phyloP scores from a whole-genome alignment of 2,888 invertebrate species.

The Pandemis cinnamomeana region DNA sequence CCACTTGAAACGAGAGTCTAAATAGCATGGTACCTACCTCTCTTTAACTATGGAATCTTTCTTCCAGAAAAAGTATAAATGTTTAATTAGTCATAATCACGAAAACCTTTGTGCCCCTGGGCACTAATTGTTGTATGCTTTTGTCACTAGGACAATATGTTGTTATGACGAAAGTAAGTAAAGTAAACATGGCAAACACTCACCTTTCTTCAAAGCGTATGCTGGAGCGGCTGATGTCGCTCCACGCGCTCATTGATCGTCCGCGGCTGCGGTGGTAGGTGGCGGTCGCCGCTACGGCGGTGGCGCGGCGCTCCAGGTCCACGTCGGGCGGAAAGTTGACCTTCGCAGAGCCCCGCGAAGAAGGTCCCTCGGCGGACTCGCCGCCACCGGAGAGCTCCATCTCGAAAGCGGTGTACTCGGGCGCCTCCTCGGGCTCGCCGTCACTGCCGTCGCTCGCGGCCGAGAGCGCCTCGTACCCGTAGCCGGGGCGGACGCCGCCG shows the following conservation, averaged over 20 bases:
- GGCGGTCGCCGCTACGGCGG: slow-evolving; percentile 53
- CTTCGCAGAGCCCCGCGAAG: slow-evolving; percentile 83
- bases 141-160: not conserved
- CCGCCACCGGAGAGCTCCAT: slow-evolving; percentile 77
- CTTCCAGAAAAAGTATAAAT: not conserved
- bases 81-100: slow-evolving; percentile 11
- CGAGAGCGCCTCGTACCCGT: slow-evolving; percentile 81
- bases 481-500: slow-evolving; percentile 77
- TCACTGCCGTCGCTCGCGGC: slow-evolving; percentile 81
- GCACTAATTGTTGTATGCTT: not conserved
- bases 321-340: slow-evolving; percentile 87
- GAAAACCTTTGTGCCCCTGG: not conserved
- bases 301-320: slow-evolving; percentile 75
- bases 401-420: slow-evolving; percentile 75
- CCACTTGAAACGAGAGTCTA: slow-evolving; percentile 45
- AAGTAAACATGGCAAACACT: slow-evolving; percentile 47
- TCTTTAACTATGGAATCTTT: slow-evolving; percentile 22
- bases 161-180: slow-evolving; percentile 34
- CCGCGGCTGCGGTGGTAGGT: slow-evolving; percentile 84
- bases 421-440: slow-evolving; percentile 72
- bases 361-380: slow-evolving; percentile 74
- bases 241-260: slow-evolving; percentile 94
- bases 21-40: slow-evolving; percentile 53
- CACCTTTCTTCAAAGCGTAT: slow-evolving; percentile 92
- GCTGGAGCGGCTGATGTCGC: slow-evolving; percentile 93